These are phyloP conservation scores for Glaucopsyche alexis DNA, from an alignment of 2,888 invertebrate species.

Conservation along the genomic window DNA sequence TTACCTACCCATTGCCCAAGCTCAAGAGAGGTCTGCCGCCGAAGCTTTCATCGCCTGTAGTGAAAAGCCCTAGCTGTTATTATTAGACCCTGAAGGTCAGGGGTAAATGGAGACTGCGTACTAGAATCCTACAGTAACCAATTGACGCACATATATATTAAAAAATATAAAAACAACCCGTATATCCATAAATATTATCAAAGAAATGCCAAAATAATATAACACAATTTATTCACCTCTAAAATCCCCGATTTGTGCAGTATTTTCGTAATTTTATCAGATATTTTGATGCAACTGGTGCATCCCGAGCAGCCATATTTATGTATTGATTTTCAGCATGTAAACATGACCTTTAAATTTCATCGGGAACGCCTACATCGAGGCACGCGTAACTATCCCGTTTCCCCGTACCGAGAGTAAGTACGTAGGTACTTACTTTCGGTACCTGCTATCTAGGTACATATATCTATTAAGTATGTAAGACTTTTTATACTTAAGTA, in stretches of 20 bases:
- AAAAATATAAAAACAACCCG: not conserved
- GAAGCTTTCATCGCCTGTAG: not conserved
- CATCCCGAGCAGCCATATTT: not conserved
- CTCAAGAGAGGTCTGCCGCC: not conserved
- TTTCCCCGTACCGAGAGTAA: not conserved
- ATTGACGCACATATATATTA: not conserved
- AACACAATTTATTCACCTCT: not conserved
- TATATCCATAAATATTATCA: not conserved
- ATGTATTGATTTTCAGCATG: constrained; percentile 9
- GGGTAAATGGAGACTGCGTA: not conserved
- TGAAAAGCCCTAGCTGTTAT: not conserved
- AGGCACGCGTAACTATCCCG: not conserved
- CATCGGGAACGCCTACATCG: constrained; percentile 4
- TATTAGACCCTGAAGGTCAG: not conserved
- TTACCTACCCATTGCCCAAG: not conserved
- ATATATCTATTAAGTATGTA: no score
- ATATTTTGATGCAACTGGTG: not conserved
- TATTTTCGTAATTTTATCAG: not conserved
- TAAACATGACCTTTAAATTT: not conserved
- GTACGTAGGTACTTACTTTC: not conserved
- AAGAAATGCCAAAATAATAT: not conserved
- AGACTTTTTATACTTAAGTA: no score
- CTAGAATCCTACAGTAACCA: not conserved
- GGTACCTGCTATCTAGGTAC: not conserved
- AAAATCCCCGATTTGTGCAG: not conserved